phyloP scores from a whole-genome alignment of 1,140 invertebrate genomes.

The Drosophila sucinea region DNA sequence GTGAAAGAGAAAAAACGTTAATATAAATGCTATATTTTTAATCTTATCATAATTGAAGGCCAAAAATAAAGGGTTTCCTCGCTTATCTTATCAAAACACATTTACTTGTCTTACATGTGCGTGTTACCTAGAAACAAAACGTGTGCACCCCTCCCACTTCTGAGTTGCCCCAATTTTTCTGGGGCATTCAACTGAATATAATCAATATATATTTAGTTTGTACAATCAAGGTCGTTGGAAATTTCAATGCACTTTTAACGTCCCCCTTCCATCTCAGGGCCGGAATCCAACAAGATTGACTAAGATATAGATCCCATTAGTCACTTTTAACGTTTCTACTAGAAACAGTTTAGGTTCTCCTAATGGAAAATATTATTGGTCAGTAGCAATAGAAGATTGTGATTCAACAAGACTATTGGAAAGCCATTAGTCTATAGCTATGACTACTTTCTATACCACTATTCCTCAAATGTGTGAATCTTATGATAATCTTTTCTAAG shows the following conservation, averaged over 20 bases:
- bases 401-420: no score
- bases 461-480: no score
- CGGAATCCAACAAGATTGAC: no score
- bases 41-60: conserved; percentile 47
- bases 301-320: no score
- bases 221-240: background rate
- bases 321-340: no score
- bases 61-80: conserved; percentile 3
- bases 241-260: background rate
- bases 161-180: background rate
- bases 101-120: background rate
- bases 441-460: no score
- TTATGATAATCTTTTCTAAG: no score
- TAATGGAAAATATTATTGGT: no score
- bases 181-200: background rate
- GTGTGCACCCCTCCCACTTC: background rate
- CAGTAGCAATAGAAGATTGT: no score
- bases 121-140: background rate
- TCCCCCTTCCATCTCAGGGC: background rate
- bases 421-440: no score
- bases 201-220: background rate
- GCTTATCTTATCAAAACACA: conserved; percentile 7
- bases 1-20: conserved; percentile 18
- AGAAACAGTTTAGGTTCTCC: no score
- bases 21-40: background rate